Evolutionary conservation across 1,140 invertebrate species (phyloP).

Genomic region (Drosophila rhopaloa): DNA sequence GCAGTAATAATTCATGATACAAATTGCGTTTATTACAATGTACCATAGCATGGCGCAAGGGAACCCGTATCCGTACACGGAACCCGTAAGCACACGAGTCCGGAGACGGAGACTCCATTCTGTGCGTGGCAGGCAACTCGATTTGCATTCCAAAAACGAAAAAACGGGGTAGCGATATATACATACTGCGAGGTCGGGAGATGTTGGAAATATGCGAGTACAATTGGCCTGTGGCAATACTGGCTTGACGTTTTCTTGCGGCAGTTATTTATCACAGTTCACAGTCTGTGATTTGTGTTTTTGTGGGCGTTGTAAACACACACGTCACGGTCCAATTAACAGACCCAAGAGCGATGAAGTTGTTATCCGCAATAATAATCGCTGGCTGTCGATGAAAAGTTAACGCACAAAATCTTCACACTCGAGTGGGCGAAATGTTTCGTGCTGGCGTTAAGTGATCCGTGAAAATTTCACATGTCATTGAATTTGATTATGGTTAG

Average conservation of each 20-base stretch:
- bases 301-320: slow-evolving; percentile 18
- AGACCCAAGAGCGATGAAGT: slow-evolving; percentile 52
- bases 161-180: slow-evolving; percentile 13
- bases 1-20: slow-evolving; percentile 80
- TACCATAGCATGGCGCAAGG: slow-evolving; percentile 30
- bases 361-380: slow-evolving; percentile 49
- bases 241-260: slow-evolving; percentile 53
- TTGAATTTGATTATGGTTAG: slow-evolving; percentile 53
- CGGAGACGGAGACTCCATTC: slow-evolving; percentile 18
- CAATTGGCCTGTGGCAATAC: slow-evolving; percentile 48
- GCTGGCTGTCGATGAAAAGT: slow-evolving; percentile 46
- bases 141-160: slow-evolving; percentile 70
- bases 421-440: slow-evolving; percentile 48
- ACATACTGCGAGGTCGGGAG: not conserved
- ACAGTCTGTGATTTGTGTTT: slow-evolving; percentile 65
- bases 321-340: slow-evolving; percentile 75
- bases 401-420: slow-evolving; percentile 69
- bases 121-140: slow-evolving; percentile 40
- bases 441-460: slow-evolving; percentile 50
- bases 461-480: slow-evolving; percentile 78
- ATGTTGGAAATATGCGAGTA: slow-evolving; percentile 16
- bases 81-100: slow-evolving; percentile 23
- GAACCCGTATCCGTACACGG: slow-evolving; percentile 15
- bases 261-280: slow-evolving; percentile 73
- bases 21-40: slow-evolving; percentile 82